Base-by-base conservation (phyloP, 1,140 invertebrate species). In the Leptopilina clavipes region DNA sequence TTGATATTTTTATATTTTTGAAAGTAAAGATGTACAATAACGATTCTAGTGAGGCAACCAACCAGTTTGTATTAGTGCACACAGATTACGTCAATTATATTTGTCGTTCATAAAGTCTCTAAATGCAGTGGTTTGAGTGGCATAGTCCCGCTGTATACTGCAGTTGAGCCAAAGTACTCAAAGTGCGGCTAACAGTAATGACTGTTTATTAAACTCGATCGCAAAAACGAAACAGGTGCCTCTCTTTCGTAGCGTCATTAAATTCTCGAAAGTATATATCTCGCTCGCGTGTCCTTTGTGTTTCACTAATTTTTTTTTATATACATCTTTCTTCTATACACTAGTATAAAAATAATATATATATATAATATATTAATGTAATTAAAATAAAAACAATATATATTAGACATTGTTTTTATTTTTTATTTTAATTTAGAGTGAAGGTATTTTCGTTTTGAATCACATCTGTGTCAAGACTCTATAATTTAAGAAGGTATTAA, bases 121-220 rank as follows among this genome's bases (percentile, higher is more conserved):
- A 65, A 65, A 25, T 65, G 56, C 22, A 12, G 19, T 65, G 56
- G 56, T 65, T 31, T 65, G 19, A 25, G 56, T 14, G 25, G 56
- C 56, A 31, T 31, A 31, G 22, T 65, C 25, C 17, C 22, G 48
- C 31, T 54, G 72, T 8, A 56, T 17, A 9, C 17, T 19, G 45
- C 25, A 43, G 48, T 52, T 40, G 31, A 73, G 56, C n/a, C 56
- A 73, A 73, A 56, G 72, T 52, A 56, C 72, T 52, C 44, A 31
- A 43, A 7, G 54, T 56, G 18, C 18, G 18, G 54, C 2, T 10
- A 56, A 75, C 73, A 79, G 71, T 81, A 82, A 85, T 82, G 80
- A 76, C 79, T 70, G 79, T 80, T 82, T 83, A 83, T 85, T 85
- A 85, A 82, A 81, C 74, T 70, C 54, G 79, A 82, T 82, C 75